Evolutionary conservation across 2,888 invertebrate genomes (phyloP).

Genomic region (Neelides folsomi): DNA sequence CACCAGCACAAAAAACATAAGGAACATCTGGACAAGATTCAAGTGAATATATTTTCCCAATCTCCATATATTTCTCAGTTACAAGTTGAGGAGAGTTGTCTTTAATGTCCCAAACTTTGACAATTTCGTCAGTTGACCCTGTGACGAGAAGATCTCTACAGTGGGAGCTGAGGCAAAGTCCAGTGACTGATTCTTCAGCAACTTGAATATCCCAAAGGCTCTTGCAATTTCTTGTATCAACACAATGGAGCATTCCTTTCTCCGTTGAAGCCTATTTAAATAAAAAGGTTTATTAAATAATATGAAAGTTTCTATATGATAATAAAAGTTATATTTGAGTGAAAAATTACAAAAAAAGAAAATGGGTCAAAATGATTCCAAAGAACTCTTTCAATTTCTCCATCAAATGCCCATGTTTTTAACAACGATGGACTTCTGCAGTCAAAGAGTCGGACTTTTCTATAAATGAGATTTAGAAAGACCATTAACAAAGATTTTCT

Average conservation of each 20-base stretch:
- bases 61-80: constrained; percentile 45
- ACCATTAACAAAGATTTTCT: background rate
- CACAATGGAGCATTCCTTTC: constrained; percentile 51
- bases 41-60: constrained; percentile 61
- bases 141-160: constrained; percentile 50
- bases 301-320: background rate
- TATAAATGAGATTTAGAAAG: constrained; percentile 35
- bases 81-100: constrained; percentile 39
- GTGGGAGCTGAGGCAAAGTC: constrained; percentile 36
- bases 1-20: constrained; percentile 66
- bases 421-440: constrained; percentile 51
- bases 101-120: constrained; percentile 45
- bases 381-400: constrained; percentile 70
- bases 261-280: constrained; percentile 45
- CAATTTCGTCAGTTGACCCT: constrained; percentile 60
- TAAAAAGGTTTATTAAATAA: constrained; percentile 12
- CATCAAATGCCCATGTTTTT: constrained; percentile 57
- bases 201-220: constrained; percentile 60
- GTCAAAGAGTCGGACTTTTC: constrained; percentile 63
- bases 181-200: constrained; percentile 74
- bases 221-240: constrained; percentile 53
- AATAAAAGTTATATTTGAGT: too few species aligned
- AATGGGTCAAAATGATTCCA: constrained; percentile 74
- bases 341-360: constrained; percentile 59
- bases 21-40: constrained; percentile 68